Conservation (phyloP, 23 tunicate genomes). For the Botrylloides violaceus region DNA sequence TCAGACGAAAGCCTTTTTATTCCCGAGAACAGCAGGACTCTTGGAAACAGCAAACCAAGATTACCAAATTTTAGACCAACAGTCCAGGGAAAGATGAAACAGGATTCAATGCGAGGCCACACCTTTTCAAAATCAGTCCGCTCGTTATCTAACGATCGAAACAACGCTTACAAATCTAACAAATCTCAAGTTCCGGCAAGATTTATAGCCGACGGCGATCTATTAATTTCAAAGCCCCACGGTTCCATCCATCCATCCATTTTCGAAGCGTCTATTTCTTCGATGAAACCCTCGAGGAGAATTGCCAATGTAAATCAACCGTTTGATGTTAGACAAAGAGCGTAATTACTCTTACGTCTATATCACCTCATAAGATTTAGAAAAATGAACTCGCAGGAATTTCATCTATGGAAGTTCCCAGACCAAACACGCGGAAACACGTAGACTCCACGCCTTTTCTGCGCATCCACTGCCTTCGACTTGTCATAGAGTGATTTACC, state of each 20-base stretch:
- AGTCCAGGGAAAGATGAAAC: not conserved
- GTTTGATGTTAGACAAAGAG: constrained; percentile 29
- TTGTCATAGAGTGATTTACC: not conserved
- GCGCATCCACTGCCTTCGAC: not conserved
- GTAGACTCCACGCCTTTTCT: not conserved
- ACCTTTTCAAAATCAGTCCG: constrained; percentile 8
- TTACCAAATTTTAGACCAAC: not conserved
- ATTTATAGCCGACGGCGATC: constrained; percentile 31
- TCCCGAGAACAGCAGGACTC: constrained; percentile 6
- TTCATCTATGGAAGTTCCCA: too few species aligned
- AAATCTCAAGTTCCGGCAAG: not conserved
- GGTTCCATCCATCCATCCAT: constrained; percentile 30
- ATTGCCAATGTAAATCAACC: constrained; percentile 38
- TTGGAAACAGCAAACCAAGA: not conserved
- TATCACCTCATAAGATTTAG: too few species aligned
- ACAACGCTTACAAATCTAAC: constrained; percentile 14
- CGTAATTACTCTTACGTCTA: too few species aligned
- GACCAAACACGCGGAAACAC: too few species aligned
- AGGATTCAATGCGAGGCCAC: constrained; percentile 1
- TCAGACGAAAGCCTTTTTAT: constrained; percentile 13
- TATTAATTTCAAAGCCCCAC: constrained; percentile 39
- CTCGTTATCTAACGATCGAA: not conserved
- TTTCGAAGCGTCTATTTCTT: constrained; percentile 80
- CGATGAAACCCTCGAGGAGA: constrained; percentile 61
- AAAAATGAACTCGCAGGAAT: too few species aligned